Evolutionary conservation across 1,140 invertebrate species (phyloP).

Genomic region (Aphaenogaster floridana): DNA sequence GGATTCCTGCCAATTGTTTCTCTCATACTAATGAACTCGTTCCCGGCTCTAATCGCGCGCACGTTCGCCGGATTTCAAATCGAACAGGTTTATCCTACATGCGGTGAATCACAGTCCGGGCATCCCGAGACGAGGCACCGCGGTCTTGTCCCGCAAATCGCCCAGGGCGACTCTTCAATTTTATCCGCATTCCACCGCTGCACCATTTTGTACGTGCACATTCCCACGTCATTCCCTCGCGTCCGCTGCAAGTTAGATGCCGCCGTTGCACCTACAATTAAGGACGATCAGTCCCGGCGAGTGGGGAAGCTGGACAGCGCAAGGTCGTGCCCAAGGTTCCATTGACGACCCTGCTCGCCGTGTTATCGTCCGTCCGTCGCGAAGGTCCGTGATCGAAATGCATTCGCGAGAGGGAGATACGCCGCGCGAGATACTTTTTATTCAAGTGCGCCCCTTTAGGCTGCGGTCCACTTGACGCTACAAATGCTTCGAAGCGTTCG

Average conservation of each 20-base stretch:
- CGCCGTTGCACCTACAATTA: conserved; percentile 57
- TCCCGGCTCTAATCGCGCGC: conserved; percentile 10
- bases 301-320: conserved; percentile 60
- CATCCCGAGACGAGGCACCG: conserved; percentile 21
- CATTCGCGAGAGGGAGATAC: not conserved
- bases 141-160: not conserved
- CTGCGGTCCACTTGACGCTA: too few relatives aligned
- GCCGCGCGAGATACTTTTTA: not conserved
- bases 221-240: conserved; percentile 57
- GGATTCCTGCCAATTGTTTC: conserved; percentile 24
- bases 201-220: conserved; percentile 2
- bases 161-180: conserved; percentile 14
- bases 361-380: conserved; percentile 5
- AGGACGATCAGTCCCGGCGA: conserved; percentile 47
- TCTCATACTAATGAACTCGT: not conserved
- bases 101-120: conserved; percentile 46
- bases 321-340: conserved; percentile 59
- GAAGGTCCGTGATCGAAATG: conserved; percentile 17
- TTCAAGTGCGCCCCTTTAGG: not conserved
- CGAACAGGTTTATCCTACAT: conserved; percentile 48
- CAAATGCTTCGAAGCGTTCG: too few relatives aligned
- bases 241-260: conserved; percentile 30
- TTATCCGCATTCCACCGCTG: conserved; percentile 29
- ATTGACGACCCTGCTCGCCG: conserved; percentile 55
- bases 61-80: conserved; percentile 27